Evolutionary conservation across 2,888 invertebrate species (phyloP), one percentile per base, ranked within the genome.

Genomic region (Oxyscelio sp.): DNA sequence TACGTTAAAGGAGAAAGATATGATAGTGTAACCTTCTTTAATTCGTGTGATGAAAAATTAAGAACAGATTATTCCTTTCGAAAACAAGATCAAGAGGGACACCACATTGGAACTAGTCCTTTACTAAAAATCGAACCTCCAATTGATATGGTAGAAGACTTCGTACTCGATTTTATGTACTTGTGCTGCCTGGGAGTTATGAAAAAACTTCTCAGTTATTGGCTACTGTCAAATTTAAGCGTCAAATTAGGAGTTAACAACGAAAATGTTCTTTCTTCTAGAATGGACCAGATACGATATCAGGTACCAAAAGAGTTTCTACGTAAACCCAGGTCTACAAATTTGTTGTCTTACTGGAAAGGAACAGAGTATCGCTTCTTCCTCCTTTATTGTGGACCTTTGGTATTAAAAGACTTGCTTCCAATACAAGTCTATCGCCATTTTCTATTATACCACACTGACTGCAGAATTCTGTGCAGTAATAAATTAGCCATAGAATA

Each of bases 1-100:
- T 61, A 38, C 21, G 50, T 85, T 34, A 31, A 71, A 50, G 86
- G 87, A 17, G 38, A 38, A 8, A 54, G 54, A 34, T 4, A 58
- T 19, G 66, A 78, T n/a, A 61, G 38, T 0, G 50, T 56, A 22
- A 80, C 63, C 24, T 48, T 77, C 9, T 80, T 77, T 71, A 40
- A 70, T 50, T 48, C 27, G n/a, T 31, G 5, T 66, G 4, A 21
- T n/a, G 15, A 22, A 40, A 68, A 4, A 45, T 9, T 43, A 19
- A 22, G 66, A 34, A 19, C 52, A 52, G 52, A 66, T 8, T 22
- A 34, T 13, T 19, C n/a, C 6, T 65, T 65, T n/a, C 9, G 66
- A 0, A 17, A n/a, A 4, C 11, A 61, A 17, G 45, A 59, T 3
- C 38, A 58, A n/a, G 15, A n/a, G 0, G 8, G 3, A 11, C 13